Base-by-base conservation (phyloP, 35 echinoderm and acorn worm species). In the Amphiura filiformis region DNA sequence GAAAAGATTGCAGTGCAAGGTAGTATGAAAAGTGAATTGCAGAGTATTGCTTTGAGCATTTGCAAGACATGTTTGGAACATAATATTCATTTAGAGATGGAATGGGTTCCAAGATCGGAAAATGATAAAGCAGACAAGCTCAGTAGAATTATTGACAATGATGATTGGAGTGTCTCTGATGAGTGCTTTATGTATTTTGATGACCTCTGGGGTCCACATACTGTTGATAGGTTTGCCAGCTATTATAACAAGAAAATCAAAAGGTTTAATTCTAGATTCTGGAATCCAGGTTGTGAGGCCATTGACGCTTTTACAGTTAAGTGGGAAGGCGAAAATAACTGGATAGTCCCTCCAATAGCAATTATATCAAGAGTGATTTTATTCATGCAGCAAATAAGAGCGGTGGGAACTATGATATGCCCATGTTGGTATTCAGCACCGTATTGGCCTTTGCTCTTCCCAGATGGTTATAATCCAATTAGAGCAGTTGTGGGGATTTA, bases 241-340 rank as follows among this genome's bases (percentile, higher is more conserved):
- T 56, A 88, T 31, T 47, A 47, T 32, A 88, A 88, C 38, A 61
- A 1, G 0, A 80, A 88, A 42, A 9, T 80, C 13, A 32, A 20
- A 30, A 40, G 78, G 31, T 88, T 88, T 37, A 80, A 79, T 57
- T 56, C 86, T 2, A 79, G 78, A 80, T 79, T 80, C 30, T 88
- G 77, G 76, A 37, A 80, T 35, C 86, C 86, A 14, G 41, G 38
- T 36, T 79, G 9, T 36, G 78, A 79, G 56, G 77, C 22, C 26
- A 38, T 81, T 0, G 86, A 88, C 56, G 42, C 77, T 18, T 88
- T 80, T 61, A 56, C 77, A 18, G 13, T 81, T 0, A 36, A 80
- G 30, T 88, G 86, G 86, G n/a, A 31, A 18, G 78, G 52, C 11
- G 86, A 88, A 37, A 88, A 88, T 31, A 88, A 88, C 32, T 88